Percentiles rank a stretch among this genome's conserved stretches.
Conservation (phyloP, 2,113 vertebrate species). For the Malurus cyaneus region DNA sequence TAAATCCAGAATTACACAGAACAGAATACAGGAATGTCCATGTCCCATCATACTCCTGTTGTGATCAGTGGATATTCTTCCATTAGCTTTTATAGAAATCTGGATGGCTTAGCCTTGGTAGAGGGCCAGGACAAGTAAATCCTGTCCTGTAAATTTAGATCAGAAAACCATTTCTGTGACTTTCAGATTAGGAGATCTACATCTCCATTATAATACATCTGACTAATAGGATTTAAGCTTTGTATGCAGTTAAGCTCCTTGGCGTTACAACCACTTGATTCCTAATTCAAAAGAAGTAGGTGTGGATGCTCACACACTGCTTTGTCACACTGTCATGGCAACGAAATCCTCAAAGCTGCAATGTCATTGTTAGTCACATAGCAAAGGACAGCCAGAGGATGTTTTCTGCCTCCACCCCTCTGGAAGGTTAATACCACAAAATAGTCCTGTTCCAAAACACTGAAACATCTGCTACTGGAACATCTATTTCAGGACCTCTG, state of each 20-base stretch:
- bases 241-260: background rate
- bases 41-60: background rate
- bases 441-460: background rate
- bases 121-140: background rate
- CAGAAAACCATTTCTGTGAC: background rate
- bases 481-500: background rate
- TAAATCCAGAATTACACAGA: background rate
- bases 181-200: background rate
- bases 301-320: conserved; percentile 1
- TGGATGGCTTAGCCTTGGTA: background rate
- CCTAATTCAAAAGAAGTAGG: conserved; percentile 20
- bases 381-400: conserved; percentile 25
- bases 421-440: background rate
- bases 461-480: background rate
- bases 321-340: conserved; percentile 16
- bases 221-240: conserved; percentile 24
- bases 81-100: background rate
- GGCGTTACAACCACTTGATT: conserved; percentile 16
- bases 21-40: background rate
- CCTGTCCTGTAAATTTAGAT: background rate
- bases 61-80: background rate
- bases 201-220: background rate
- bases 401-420: background rate
- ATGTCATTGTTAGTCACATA: background rate
- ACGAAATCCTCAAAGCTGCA: conserved; percentile 1